Percentiles rank a stretch among this genome's conserved stretches.
Evolutionary conservation across 2,888 invertebrate species (phyloP).

Genomic region (Schizaphis graminum): DNA sequence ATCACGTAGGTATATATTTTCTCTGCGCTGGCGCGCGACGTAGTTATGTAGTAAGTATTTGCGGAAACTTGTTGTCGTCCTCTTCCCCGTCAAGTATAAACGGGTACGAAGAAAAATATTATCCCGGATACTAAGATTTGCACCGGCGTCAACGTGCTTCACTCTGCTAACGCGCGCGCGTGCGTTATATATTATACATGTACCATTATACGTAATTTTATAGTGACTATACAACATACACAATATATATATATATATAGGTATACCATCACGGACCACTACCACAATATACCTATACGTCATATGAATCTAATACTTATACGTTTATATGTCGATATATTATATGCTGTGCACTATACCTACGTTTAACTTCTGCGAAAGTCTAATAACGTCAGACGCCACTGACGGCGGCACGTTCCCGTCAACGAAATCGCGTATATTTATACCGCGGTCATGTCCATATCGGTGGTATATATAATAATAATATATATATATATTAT

Average conservation of each 20-base stretch:
- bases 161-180: not conserved
- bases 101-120: not conserved
- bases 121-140: not conserved
- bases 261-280: not conserved
- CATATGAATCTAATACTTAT: not conserved
- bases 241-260: not conserved
- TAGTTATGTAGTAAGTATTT: not conserved
- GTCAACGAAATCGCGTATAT: constrained; percentile 21
- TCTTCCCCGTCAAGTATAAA: not conserved
- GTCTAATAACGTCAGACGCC: constrained; percentile 23
- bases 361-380: constrained; percentile 31
- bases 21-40: not conserved
- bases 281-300: not conserved
- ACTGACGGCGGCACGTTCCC: constrained; percentile 31
- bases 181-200: not conserved
- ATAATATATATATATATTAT: not conserved
- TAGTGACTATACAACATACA: not conserved
- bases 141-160: not conserved
- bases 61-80: not conserved
- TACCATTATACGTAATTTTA: not conserved
- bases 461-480: not conserved
- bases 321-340: not conserved
- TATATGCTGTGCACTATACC: not conserved
- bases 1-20: not conserved
- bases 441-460: constrained; percentile 36